These are phyloP conservation scores for Apolygus lucorum DNA, from an alignment of 1,140 invertebrate genomes.

Conservation along the genomic window DNA sequence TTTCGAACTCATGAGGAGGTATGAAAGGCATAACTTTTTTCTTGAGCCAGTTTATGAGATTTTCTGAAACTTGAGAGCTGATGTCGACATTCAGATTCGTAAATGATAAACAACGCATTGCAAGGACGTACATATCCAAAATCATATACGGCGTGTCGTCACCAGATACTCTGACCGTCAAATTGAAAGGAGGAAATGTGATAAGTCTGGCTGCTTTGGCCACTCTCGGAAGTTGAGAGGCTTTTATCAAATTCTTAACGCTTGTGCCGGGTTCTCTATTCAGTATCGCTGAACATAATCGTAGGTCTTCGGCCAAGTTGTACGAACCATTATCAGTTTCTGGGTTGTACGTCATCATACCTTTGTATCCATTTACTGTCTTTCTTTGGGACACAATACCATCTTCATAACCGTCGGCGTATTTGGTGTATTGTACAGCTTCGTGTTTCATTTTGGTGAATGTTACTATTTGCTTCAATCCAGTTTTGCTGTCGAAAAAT, in stretches of 20 bases:
- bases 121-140: constrained; percentile 1
- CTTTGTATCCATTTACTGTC: background rate
- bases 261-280: background rate
- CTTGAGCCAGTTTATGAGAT: background rate
- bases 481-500: constrained; percentile 2
- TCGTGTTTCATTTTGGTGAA: constrained; percentile 5
- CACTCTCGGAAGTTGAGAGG: background rate
- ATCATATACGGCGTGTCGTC: constrained; percentile 2
- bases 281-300: background rate
- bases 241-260: background rate
- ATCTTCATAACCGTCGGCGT: background rate
- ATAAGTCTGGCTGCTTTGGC: background rate
- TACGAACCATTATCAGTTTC: background rate
- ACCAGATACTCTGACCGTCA: background rate
- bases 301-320: background rate
- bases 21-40: background rate
- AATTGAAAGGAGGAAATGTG: constrained; percentile 1
- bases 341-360: background rate
- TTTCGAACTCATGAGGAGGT: constrained; percentile 1
- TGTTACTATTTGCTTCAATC: background rate
- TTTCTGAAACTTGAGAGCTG: background rate
- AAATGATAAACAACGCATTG: background rate
- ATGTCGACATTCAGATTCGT: background rate
- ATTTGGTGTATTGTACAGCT: background rate
- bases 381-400: background rate